Base-by-base conservation (phyloP, 1,140 invertebrate species). In the Diuraphis noxia region DNA sequence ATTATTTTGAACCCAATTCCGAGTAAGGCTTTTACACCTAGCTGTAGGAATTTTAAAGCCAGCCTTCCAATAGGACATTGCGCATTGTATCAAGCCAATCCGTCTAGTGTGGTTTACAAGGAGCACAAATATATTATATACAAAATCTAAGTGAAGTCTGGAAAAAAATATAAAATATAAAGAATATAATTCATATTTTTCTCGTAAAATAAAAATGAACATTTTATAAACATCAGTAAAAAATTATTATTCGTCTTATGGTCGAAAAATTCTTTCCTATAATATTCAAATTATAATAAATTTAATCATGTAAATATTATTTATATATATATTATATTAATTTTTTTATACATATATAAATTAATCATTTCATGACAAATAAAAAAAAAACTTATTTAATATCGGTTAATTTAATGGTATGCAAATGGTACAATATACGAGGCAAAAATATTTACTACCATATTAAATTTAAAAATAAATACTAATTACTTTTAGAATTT, bases 1-100 rank as follows among this genome's bases (percentile, higher is more conserved):
- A 86, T 86, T 86, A 25, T 86, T 86, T 86, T 41, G 8, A 49
- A 49, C 17, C 43, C 41, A 86, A 46, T 86, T n/a, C 34, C 41
- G 9, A 86, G 34, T 34, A 40, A 46, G 23, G 84, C 41, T 86
- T 86, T 86, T 49, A 86, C 43, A 49, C 43, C 41, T 46, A 40
- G 34, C 23, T 86, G 43, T 49, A 49, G 43, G 34, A 46, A 86
- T 86, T 86, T 86, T 19, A 86, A 41, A 46, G n/a, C 41, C 41
- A 0, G 36, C 6, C 21, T 21, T 49, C 10, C 43, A 49, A 49
- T 86, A 86, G 23, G 25, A 36, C 30, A 49, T 86, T 49, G 36
- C 8, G 43, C 19, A 36, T 30, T 84, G 25, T 38, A 25, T n/a
- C 17, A 34, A 46, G 82, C 41, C 30, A 85, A 85, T 46, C 82